A percentile compares a stretch with the other conserved stretches of the same genome.
Evolutionary conservation across 2,888 invertebrate genomes (phyloP).

Genomic region (Catonia carolina): DNA sequence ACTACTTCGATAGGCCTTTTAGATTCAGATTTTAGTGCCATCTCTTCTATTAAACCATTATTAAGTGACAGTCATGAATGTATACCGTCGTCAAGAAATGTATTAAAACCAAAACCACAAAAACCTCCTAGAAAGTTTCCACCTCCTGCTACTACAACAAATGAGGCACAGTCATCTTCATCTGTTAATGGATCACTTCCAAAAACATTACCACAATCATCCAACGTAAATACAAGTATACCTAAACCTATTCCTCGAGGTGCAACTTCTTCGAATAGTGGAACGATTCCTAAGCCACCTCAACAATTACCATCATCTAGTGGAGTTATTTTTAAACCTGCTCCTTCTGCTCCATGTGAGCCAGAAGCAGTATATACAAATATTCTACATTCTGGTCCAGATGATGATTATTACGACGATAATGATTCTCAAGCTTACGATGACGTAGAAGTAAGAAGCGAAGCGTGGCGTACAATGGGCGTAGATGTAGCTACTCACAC

Average conservation of each 20-base stretch:
- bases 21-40: slow-evolving; percentile 43
- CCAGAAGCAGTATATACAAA: neutral
- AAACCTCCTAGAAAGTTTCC: slow-evolving; percentile 53
- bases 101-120: slow-evolving; percentile 52
- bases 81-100: slow-evolving; percentile 33
- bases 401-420: slow-evolving; percentile 6
- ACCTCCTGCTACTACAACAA: too few relatives aligned
- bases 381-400: neutral
- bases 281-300: too few relatives aligned
- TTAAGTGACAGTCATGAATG: slow-evolving; percentile 12
- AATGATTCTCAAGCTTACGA: slow-evolving; percentile 55
- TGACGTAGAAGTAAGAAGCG: slow-evolving; percentile 64
- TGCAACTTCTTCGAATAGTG: neutral
- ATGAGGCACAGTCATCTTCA: too few relatives aligned
- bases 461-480: slow-evolving; percentile 77
- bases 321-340: too few relatives aligned
- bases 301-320: too few relatives aligned
- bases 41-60: slow-evolving; percentile 31
- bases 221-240: slow-evolving; percentile 6
- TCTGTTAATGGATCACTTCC: slow-evolving; percentile 34
- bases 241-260: slow-evolving; percentile 1
- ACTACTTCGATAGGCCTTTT: slow-evolving; percentile 43
- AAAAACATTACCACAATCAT: neutral
- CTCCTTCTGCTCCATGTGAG: too few relatives aligned
- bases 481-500: slow-evolving; percentile 65